Conservation (phyloP, 2,888 invertebrate genomes). For the Morpho achilles region DNA sequence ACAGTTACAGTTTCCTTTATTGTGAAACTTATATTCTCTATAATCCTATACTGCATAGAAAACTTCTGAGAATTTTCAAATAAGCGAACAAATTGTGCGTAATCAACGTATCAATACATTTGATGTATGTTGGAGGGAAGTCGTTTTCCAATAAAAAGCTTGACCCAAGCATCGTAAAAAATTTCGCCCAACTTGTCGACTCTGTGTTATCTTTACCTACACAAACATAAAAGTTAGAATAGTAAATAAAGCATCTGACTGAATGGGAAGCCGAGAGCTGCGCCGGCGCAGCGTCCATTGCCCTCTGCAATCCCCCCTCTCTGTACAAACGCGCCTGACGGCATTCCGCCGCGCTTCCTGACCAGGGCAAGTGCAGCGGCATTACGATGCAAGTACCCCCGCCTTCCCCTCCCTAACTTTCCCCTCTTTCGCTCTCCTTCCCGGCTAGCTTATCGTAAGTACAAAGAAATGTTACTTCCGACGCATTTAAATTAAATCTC, state of each 20-base stretch:
- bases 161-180: background rate
- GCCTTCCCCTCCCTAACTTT: conserved; percentile 33
- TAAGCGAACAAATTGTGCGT: too few relatives aligned
- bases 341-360: conserved; percentile 79
- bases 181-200: background rate
- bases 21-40: too few relatives aligned
- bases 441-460: conserved; percentile 35
- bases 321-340: conserved; percentile 73
- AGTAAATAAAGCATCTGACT: conserved; percentile 64
- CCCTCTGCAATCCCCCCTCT: conserved; percentile 44
- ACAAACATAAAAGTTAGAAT: conserved; percentile 39
- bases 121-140: too few relatives aligned
- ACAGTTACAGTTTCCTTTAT: too few relatives aligned
- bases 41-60: too few relatives aligned
- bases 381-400: conserved; percentile 69
- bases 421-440: conserved; percentile 33
- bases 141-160: too few relatives aligned
- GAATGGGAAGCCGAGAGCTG: conserved; percentile 62
- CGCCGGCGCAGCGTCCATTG: conserved; percentile 72
- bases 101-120: too few relatives aligned
- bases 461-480: conserved; percentile 47
- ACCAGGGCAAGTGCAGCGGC: conserved; percentile 75
- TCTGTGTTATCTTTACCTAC: conserved; percentile 1
- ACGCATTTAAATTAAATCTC: conserved; percentile 6
- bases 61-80: too few relatives aligned